Evolutionary conservation across 2,797 vertebrate genomes (phyloP), one percentile per base, ranked within the genome.

Genomic region (Dipus sagitta): DNA sequence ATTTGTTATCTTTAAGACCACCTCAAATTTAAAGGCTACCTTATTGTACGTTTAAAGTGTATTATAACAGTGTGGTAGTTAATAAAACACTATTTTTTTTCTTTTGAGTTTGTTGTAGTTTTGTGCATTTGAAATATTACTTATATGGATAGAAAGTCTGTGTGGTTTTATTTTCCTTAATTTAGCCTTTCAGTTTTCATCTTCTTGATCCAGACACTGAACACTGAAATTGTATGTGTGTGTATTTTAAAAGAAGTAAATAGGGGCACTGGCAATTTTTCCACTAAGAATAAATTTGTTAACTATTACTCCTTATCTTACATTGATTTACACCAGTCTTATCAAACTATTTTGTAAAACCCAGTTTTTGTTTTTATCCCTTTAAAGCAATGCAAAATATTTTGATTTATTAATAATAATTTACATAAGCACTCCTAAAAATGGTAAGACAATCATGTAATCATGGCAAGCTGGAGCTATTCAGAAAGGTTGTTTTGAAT

Each of bases 41-140:
- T 98, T 98, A 98, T 98, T 99, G 98, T 98, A 98, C 98, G 98
- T 98, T 98, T 98, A 98, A 99, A 98, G 98, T 98, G 98, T 98
- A 98, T 98, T 98, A 98, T 98, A 98, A 98, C 98, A 98, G 97
- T 98, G 98, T 98, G 98, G 98, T 98, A 98, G 98, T 98, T 98
- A 98, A 98, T 98, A 98, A 98, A 99, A 99, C 99, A 99, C 98
- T 98, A 98, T 99, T 98, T 99, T 98, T 98, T 97, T 98, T 98
- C 98, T 98, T 98, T 98, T 98, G 95, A 96, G 97, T 98, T 98
- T 98, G 97, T 98, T 98, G 97, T 98, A 96, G 94, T 98, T 97
- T 96, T 98, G 97, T 97, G 94, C 86, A 77, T 97, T 97, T 95
- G 94, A 93, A 92, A 78, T 94, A 64, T 52, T 92, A 26, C 21